Evolutionary conservation across 2,113 vertebrate genomes (phyloP).

Genomic region (Carollia perspicillata): DNA sequence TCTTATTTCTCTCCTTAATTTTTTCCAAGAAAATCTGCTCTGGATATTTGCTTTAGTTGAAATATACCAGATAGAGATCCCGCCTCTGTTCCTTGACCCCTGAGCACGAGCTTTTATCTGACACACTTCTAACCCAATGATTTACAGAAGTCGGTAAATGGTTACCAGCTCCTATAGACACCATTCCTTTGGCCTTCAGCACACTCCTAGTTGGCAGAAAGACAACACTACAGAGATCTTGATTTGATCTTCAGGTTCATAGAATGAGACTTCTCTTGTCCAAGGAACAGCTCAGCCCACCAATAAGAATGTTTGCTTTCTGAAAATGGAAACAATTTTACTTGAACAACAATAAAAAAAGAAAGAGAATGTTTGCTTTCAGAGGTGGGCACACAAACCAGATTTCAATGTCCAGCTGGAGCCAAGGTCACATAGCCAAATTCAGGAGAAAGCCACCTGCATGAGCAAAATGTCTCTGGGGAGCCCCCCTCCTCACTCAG

Average conservation of each 20-base stretch:
- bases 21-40: neutral
- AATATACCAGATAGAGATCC: rapidly evolving
- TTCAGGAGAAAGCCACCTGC: neutral
- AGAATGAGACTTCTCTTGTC: neutral
- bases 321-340: neutral
- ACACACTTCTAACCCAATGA: neutral
- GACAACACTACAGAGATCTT: neutral
- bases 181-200: neutral
- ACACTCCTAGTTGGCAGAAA: neutral
- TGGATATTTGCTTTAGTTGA: too few relatives aligned
- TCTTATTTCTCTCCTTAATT: too few relatives aligned
- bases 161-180: neutral
- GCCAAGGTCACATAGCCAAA: neutral
- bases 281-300: neutral
- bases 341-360: too few relatives aligned
- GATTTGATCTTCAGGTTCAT: neutral
- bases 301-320: neutral
- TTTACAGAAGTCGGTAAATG: too few relatives aligned
- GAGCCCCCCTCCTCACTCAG: neutral
- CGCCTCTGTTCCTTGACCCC: rapidly evolving
- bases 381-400: neutral
- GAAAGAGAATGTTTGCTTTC: neutral
- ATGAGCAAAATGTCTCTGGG: rapidly evolving
- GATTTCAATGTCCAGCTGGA: neutral
- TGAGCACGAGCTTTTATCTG: neutral